These are phyloP conservation scores for Xestia xanthographa DNA, from an alignment of 2,888 invertebrate genomes.

Conservation along the genomic window DNA sequence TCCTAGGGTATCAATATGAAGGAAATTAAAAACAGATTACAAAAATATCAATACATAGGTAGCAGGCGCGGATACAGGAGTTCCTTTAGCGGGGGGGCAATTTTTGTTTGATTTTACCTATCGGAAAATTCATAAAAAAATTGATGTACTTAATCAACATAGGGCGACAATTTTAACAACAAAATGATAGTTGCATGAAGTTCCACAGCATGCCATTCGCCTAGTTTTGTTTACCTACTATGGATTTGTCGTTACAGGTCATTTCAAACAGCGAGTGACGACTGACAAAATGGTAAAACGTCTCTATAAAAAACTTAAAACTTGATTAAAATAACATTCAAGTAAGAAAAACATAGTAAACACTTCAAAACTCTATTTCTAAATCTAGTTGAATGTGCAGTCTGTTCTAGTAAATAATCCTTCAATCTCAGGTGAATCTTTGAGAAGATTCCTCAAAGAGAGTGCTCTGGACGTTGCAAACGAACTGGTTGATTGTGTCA, in stretches of 20 bases:
- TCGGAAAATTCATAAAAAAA: no score
- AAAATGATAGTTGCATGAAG: no score
- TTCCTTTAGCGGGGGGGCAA: no score
- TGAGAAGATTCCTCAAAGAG: slow-evolving; percentile 75
- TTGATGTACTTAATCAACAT: no score
- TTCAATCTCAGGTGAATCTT: slow-evolving; percentile 74
- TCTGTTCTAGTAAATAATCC: slow-evolving; percentile 73
- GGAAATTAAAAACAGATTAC: no score
- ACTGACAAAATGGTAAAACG: no score
- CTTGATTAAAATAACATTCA: slow-evolving; percentile 30
- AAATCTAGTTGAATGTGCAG: slow-evolving; percentile 23
- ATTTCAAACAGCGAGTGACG: neutral
- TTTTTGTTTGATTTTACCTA: no score
- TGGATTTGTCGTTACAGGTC: neutral
- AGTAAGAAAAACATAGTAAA: neutral
- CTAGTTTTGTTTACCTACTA: neutral
- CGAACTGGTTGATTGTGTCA: slow-evolving; percentile 43
- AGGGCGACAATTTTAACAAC: no score
- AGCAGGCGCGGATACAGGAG: no score
- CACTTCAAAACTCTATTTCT: slow-evolving; percentile 6
- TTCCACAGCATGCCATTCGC: neutral
- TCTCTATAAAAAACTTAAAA: slow-evolving; percentile 4
- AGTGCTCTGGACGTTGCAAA: slow-evolving; percentile 77
- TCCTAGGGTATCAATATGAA: no score
- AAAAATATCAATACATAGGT: no score